Conservation (phyloP, 2,888 invertebrate species). For the Eristalinus sepulchralis region DNA sequence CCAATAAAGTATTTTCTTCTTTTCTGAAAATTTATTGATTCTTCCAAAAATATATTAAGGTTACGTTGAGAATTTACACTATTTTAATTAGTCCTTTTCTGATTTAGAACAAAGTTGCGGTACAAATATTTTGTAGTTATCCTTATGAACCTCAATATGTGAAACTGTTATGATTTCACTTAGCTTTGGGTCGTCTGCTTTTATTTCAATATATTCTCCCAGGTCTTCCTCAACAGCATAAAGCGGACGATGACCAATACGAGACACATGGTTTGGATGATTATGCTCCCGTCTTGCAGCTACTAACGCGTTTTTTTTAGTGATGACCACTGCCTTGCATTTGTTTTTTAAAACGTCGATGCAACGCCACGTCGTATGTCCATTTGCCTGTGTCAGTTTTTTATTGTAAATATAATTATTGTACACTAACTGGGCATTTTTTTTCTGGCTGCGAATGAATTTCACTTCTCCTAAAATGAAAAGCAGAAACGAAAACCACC, state of each 20-base stretch:
- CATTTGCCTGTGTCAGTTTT: slow-evolving; percentile 81
- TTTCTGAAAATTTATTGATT: slow-evolving; percentile 50
- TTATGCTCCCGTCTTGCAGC: slow-evolving; percentile 78
- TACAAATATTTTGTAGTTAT: slow-evolving; percentile 77
- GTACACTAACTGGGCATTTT: slow-evolving; percentile 81
- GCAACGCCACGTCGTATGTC: slow-evolving; percentile 81
- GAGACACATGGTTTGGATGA: slow-evolving; percentile 77
- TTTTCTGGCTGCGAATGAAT: slow-evolving; percentile 81
- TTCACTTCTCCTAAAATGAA: slow-evolving; percentile 75
- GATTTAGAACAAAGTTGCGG: slow-evolving; percentile 70
- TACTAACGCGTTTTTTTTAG: slow-evolving; percentile 78
- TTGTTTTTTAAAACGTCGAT: slow-evolving; percentile 79
- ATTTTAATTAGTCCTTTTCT: slow-evolving; percentile 13
- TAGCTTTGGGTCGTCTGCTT: slow-evolving; percentile 77
- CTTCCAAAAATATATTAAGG: slow-evolving; percentile 35
- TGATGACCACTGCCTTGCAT: slow-evolving; percentile 81
- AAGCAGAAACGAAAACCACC: slow-evolving; percentile 49
- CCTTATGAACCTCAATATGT: slow-evolving; percentile 78
- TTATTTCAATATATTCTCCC: slow-evolving; percentile 79
- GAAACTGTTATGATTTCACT: slow-evolving; percentile 76
- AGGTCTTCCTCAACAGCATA: slow-evolving; percentile 79
- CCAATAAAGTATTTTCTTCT: neutral
- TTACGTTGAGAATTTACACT: neutral
- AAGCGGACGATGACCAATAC: slow-evolving; percentile 79
- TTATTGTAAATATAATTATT: slow-evolving; percentile 81